Evolutionary conservation across 2,797 vertebrate genomes (phyloP), one percentile per base, ranked within the genome.

Genomic region (Helostoma temminkii): DNA sequence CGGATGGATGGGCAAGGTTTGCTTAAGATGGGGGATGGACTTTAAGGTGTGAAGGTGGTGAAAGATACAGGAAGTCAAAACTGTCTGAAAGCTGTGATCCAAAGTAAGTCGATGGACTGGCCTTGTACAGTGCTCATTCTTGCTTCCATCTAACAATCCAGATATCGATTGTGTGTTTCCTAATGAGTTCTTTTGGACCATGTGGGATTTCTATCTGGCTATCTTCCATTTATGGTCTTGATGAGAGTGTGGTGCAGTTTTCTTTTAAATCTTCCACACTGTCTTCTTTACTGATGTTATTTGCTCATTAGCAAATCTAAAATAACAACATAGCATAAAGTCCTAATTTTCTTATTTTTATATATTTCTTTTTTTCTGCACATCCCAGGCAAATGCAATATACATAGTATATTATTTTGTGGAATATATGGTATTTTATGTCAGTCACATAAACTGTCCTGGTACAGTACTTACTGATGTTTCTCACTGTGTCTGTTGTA

Each of bases 181-280:
- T 86, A 91, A 91, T 89, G 84, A 91, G 87, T 88, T 91, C 65
- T 88, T 88, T 48, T 76, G 64, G 76, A 70, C 81, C 80, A 4
- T 78, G 72, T 76, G 86, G 85, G 76, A 89, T 88, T 89, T 89
- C 62, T 64, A 19, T 74, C 78, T 88, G 77, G 82, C 66, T 5
- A 67, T 72, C 43, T 75, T 81, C 83, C 77, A 85, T 77, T 78
- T 30, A 12, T 76, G 73, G 63, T 70, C 41, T 81, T 86, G 54
- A 85, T 81, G 59, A 81, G 60, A 71, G 36, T 63, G 49, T 41
- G 14, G 41, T 19, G 39, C 73, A 65, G 30, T 76, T 74, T 74
- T 74, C 37, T 82, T 78, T 75, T 48, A 54, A 66, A 53, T 61
- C 69, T 41, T 67, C 60, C 26, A 47, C 37, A 39, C 48, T 32